phyloP scores from a whole-genome alignment of 2,888 invertebrate species.

The Pinctada fucata region DNA sequence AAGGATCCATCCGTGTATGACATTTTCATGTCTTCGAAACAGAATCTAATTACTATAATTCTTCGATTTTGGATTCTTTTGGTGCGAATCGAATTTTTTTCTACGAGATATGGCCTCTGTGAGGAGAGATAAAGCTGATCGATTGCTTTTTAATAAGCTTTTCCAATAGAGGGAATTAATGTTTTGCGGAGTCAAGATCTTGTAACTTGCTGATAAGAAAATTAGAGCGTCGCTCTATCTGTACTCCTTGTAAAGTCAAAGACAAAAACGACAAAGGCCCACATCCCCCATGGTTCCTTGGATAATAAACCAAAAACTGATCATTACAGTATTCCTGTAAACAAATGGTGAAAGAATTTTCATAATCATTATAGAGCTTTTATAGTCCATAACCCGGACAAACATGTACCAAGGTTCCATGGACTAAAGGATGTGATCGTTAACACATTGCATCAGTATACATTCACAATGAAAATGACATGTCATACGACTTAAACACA shows the following conservation, averaged over 20 bases:
- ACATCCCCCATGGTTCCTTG: too few species aligned
- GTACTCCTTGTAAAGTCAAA: neutral
- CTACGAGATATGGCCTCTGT: constrained; percentile 34
- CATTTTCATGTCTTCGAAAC: neutral
- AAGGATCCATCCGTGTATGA: neutral
- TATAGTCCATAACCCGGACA: too few species aligned
- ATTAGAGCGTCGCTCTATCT: neutral
- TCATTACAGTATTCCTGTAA: too few species aligned
- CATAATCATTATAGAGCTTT: too few species aligned
- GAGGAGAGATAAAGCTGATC: constrained; percentile 40
- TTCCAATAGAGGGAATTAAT: constrained; percentile 41
- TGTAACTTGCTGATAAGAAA: constrained; percentile 39
- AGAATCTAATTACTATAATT: constrained; percentile 32
- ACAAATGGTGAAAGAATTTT: too few species aligned
- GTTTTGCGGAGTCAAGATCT: constrained; percentile 32
- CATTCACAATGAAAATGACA: too few species aligned
- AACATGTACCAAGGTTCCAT: too few species aligned
- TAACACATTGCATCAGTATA: too few species aligned
- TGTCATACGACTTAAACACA: too few species aligned
- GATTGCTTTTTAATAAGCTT: constrained; percentile 41
- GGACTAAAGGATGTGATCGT: too few species aligned
- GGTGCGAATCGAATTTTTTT: constrained; percentile 30
- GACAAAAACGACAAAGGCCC: too few species aligned
- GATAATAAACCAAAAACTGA: too few species aligned
- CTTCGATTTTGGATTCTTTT: constrained; percentile 28